These are phyloP conservation scores for Limnephilus rhombicus DNA, from an alignment of 2,888 invertebrate species.

Conservation along the genomic window DNA sequence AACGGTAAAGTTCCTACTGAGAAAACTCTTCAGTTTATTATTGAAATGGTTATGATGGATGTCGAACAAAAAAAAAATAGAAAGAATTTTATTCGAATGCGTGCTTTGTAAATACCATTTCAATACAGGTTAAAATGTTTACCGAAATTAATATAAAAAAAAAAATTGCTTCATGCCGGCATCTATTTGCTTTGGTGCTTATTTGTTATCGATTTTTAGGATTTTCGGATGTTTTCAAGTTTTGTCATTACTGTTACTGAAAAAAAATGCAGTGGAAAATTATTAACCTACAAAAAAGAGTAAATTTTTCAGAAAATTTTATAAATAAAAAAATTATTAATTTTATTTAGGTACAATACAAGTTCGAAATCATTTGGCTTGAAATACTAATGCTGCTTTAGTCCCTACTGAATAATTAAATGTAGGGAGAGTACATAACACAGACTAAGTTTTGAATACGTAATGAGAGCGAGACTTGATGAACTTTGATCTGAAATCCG, in stretches of 20 bases:
- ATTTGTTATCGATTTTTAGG: too few species aligned
- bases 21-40: background rate
- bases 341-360: background rate
- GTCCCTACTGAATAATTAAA: background rate
- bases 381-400: background rate
- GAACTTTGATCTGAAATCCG: background rate
- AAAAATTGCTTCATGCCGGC: too few species aligned
- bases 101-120: too few species aligned
- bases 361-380: background rate
- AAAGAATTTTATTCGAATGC: too few species aligned
- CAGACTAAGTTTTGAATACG: background rate
- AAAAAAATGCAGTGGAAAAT: background rate
- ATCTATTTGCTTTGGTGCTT: too few species aligned
- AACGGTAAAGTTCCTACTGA: background rate
- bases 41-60: background rate
- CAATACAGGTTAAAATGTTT: too few species aligned
- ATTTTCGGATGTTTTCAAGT: background rate
- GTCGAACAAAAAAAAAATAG: background rate
- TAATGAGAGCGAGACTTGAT: background rate
- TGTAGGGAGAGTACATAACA: background rate
- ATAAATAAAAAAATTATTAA: background rate
- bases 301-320: background rate
- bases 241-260: background rate
- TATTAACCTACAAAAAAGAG: too few species aligned
- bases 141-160: too few species aligned